phyloP scores from a whole-genome alignment of 2,113 vertebrate species.

The Balaeniceps rex region DNA sequence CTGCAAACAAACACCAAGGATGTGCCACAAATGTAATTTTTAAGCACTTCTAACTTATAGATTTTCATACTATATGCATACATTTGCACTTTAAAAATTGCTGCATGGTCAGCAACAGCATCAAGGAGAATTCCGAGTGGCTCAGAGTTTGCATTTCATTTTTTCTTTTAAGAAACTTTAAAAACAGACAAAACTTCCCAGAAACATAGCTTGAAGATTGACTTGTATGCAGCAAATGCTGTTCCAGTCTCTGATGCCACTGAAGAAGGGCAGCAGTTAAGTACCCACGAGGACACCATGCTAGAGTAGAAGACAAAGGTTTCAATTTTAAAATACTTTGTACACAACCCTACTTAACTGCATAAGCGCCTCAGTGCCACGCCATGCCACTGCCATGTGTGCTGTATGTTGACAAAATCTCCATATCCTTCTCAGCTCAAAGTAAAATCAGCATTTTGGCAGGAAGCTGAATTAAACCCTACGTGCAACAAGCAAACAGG shows the following conservation, averaged over 20 bases:
- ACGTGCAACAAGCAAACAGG: neutral
- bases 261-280: neutral
- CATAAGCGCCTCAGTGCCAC: neutral
- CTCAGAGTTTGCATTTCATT: neutral
- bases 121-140: neutral
- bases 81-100: neutral
- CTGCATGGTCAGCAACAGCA: neutral
- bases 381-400: too few relatives aligned
- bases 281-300: rapidly evolving
- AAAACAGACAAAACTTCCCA: neutral
- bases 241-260: neutral
- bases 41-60: neutral
- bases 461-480: neutral
- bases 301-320: neutral
- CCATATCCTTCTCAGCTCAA: neutral
- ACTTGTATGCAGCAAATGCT: neutral
- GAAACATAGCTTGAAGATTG: neutral
- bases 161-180: neutral
- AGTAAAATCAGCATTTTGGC: neutral
- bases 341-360: neutral
- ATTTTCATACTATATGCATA: neutral
- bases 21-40: neutral
- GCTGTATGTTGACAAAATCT: neutral
- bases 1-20: neutral
- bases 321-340: neutral